Base-by-base conservation (phyloP, 1,140 invertebrate genomes). In the Tetramorium alpestre region DNA sequence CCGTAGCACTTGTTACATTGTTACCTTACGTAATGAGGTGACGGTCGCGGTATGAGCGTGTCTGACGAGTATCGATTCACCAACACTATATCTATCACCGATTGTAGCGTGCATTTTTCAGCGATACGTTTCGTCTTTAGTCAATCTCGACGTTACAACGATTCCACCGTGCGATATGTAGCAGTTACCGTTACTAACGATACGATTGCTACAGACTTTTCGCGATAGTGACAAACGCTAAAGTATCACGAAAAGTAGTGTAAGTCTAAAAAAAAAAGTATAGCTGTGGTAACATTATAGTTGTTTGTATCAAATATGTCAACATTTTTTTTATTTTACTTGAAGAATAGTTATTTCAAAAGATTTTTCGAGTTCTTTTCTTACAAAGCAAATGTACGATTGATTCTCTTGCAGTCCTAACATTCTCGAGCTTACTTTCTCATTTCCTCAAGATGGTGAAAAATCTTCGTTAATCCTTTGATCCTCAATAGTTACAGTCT, bases 61-160 rank as follows among this genome's bases (percentile, higher is more conserved):
- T 80, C n/a, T 69, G 47, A 69, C 77, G 64, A 70, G 33, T 41
- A 81, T 81, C 64, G 49, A 81, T 22, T 81, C 77, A 54, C 77
- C n/a, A 81, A 10, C 47, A 25, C 54, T 58, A 54, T 69, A 70
- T 5, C 41, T 81, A 54, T 56, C 67, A 41, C 51, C 67, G 51
- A 73, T 33, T 58, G 51, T 25, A 72, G 25, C 80, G 25, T 73
- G 65, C 22, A 47, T 44, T 82, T 60, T 82, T 73, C 54, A 72
- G 13, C 64, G 41, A 58, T 58, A 47, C 44, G 38, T 82, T 72
- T 72, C 25, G 47, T 80, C 44, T 72, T 47, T 33, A 73, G 41
- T 56, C 54, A 82, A 58, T 72, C 25, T 58, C 54, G 51, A 82
- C 67, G 67, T 82, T 82, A 82, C 80, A 73, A 73, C 78, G 78